Base-by-base conservation (phyloP, 2,113 vertebrate species). In the Seriola dumerili region DNA sequence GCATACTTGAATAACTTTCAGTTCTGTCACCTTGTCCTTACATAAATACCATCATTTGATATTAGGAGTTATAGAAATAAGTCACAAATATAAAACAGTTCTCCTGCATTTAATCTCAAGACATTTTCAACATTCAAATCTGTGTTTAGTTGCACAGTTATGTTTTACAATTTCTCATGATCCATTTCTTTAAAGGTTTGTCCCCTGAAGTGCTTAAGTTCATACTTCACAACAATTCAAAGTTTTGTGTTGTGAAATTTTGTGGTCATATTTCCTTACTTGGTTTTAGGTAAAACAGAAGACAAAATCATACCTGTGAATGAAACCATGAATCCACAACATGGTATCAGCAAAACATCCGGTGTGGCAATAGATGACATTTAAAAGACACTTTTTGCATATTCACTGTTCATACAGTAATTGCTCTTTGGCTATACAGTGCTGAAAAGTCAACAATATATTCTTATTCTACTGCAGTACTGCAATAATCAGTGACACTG, bases 401-500 rank as follows among this genome's bases (percentile, higher is more conserved):
- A 67, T 55, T 59, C 14, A 57, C 12, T 38, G 8, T 34, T 80
- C 8, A 70, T 29, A 52, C 8, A 46, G 21, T 46, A 52, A 36
- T 52, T 32, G 42, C 12, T 75, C 36, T 90, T 78, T 71, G 69
- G 85, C 54, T 52, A n/a, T 32, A 54, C 21, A 76, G 29, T 12
- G 72, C 46, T 71, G 68, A 77, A 78, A 78, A 73, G 21, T 62
- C 73, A 78, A 69, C 25, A n/a, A 66, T 4, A 2, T 62, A 4
- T 17, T 13, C 23, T 17, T 34, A 25, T 46, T 70, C 25, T 57
- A 63, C 23, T 55, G 36, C 14, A 58, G 62, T 50, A 8, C n/a
- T 64, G 16, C n/a, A 52, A 29, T 32, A 59, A 61, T 44, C 42
- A 48, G 25, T n/a, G 16, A 32, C 11, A 17, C 32, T 52, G 19